These are phyloP conservation scores for Rhodeus uyekii DNA, from an alignment of 2,797 vertebrate genomes.

Conservation along the genomic window DNA sequence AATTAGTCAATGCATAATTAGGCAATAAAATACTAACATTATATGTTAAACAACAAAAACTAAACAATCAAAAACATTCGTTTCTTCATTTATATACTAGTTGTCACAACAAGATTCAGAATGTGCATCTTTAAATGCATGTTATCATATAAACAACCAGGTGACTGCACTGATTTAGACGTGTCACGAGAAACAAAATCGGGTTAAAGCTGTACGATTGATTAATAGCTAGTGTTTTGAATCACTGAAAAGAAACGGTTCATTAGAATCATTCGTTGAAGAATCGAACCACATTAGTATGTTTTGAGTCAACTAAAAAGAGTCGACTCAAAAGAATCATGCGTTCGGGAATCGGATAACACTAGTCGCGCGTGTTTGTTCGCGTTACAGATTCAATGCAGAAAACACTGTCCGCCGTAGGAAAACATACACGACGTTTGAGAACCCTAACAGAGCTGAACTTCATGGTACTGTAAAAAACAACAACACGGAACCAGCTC, in stretches of 20 bases:
- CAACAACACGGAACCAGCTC: not conserved
- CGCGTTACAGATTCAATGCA: slow-evolving; percentile 6
- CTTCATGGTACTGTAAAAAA: not conserved
- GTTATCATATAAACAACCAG: not conserved
- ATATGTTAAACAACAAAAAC: not conserved
- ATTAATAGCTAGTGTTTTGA: not conserved
- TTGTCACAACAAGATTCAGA: not conserved
- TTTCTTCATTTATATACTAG: not conserved
- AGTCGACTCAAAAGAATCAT: not conserved
- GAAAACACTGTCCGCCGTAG: not conserved
- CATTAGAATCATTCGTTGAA: not conserved
- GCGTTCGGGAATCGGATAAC: not conserved
- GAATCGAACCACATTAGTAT: not conserved
- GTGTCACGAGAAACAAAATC: not conserved
- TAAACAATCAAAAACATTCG: not conserved
- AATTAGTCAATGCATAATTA: no score
- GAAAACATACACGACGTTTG: not conserved
- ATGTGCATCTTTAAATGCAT: not conserved
- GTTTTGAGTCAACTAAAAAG: not conserved
- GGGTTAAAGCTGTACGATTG: not conserved
- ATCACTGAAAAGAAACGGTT: not conserved
- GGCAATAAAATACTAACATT: not conserved
- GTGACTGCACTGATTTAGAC: not conserved
- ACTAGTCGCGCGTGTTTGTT: not conserved
- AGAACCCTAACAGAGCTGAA: not conserved